These are phyloP conservation scores for Drosophila bocki DNA, from an alignment of 1,140 invertebrate species.

Conservation along the genomic window DNA sequence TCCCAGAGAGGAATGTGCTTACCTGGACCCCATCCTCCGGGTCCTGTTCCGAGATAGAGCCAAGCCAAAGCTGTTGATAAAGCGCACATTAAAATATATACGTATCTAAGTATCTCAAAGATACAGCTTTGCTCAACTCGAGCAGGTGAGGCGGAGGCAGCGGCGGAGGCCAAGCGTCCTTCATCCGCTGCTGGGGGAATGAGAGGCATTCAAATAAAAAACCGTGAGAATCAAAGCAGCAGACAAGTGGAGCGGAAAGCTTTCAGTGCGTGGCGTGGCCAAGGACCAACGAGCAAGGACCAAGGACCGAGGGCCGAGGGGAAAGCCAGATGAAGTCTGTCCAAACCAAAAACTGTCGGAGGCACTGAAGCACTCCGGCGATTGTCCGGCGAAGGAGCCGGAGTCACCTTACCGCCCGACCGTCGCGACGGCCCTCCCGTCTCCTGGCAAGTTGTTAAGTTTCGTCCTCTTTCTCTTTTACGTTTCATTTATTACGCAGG, in stretches of 20 bases:
- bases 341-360: slow-evolving; percentile 56
- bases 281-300: slow-evolving; percentile 14
- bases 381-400: slow-evolving; percentile 56
- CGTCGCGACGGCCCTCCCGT: not conserved
- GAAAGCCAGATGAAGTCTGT: slow-evolving; percentile 28
- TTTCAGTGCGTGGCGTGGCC: slow-evolving; percentile 65
- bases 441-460: slow-evolving; percentile 60
- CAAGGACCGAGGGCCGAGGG: slow-evolving; percentile 12
- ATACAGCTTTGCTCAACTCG: slow-evolving; percentile 35
- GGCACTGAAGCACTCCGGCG: slow-evolving; percentile 36
- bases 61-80: slow-evolving; percentile 78
- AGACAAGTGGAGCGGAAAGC: slow-evolving; percentile 79
- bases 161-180: slow-evolving; percentile 28
- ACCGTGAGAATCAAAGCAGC: slow-evolving; percentile 80
- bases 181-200: slow-evolving; percentile 13
- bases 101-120: slow-evolving; percentile 77
- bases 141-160: slow-evolving; percentile 34
- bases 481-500: slow-evolving; percentile 76
- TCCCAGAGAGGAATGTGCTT: not conserved
- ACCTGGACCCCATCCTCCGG: slow-evolving; percentile 13
- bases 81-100: slow-evolving; percentile 82
- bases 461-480: slow-evolving; percentile 64
- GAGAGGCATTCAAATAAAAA: slow-evolving; percentile 75
- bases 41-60: slow-evolving; percentile 43
- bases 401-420: not conserved